Evolutionary conservation across 2,888 invertebrate species (phyloP).

Genomic region (Hypercompe scribonia): DNA sequence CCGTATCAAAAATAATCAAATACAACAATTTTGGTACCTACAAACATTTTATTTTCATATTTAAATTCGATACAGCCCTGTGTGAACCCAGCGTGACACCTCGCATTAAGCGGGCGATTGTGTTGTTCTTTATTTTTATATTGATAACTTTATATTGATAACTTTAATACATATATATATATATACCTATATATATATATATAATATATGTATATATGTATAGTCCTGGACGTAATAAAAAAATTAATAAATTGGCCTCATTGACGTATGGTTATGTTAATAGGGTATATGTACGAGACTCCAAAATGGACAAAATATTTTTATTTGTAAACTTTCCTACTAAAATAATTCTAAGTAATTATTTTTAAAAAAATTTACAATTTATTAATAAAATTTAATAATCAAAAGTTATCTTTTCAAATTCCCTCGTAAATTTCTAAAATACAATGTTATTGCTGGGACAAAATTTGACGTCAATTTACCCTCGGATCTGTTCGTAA

Average conservation of each 20-base stretch:
- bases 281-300: no score
- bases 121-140: conserved; percentile 42
- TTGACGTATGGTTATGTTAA: conserved; percentile 14
- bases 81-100: conserved; percentile 22
- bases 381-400: no score
- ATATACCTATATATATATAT: no score
- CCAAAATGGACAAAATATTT: no score
- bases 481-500: no score
- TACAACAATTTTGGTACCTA: neutral
- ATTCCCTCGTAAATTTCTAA: no score
- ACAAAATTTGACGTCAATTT: no score
- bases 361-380: no score
- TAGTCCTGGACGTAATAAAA: conserved; percentile 10
- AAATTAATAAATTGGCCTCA: conserved; percentile 20
- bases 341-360: no score
- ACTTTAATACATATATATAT: conserved; percentile 43
- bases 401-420: no score
- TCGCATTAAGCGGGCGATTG: conserved; percentile 27
- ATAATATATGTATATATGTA: conserved; percentile 40
- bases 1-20: neutral
- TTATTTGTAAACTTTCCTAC: no score
- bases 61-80: conserved; percentile 33
- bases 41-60: neutral
- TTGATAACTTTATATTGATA: conserved; percentile 34
- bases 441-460: no score